These are phyloP conservation scores for Drosophila ustulata DNA, from an alignment of 2,888 invertebrate genomes.

Conservation along the genomic window DNA sequence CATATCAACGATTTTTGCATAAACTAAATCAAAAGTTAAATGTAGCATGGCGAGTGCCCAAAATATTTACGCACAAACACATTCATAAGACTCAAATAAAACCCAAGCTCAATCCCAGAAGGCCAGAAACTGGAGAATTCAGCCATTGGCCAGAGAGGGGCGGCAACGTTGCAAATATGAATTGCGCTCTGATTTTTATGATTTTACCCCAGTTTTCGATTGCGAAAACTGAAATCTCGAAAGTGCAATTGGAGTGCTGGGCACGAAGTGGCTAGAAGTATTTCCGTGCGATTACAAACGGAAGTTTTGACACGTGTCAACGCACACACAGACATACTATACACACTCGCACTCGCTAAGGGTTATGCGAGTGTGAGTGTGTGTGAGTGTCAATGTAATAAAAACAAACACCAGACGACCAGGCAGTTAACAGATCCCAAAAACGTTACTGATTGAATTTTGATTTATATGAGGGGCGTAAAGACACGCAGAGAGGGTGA, in stretches of 20 bases:
- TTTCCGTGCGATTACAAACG: slow-evolving; percentile 80
- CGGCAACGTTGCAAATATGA: slow-evolving; percentile 35
- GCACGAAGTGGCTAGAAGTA: slow-evolving; percentile 74
- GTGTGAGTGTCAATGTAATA: slow-evolving; percentile 69
- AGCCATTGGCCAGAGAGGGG: slow-evolving; percentile 8
- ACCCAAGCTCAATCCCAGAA: background rate
- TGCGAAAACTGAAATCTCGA: slow-evolving; percentile 30
- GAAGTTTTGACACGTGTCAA: slow-evolving; percentile 84
- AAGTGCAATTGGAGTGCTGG: slow-evolving; percentile 47
- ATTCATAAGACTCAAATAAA: background rate
- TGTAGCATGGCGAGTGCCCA: slow-evolving; percentile 68
- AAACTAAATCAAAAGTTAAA: slow-evolving; percentile 80
- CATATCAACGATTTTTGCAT: slow-evolving; percentile 63
- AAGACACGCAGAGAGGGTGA: background rate
- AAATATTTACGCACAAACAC: slow-evolving; percentile 51
- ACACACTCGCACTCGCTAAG: slow-evolving; percentile 2
- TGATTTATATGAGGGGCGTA: slow-evolving; percentile 73
- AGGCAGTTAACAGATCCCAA: slow-evolving; percentile 45
- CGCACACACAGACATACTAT: slow-evolving; percentile 49
- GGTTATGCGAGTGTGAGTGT: background rate
- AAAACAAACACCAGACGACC: slow-evolving; percentile 68
- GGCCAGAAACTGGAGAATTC: slow-evolving; percentile 2
- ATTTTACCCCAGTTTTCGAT: slow-evolving; percentile 77
- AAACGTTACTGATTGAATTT: slow-evolving; percentile 79
- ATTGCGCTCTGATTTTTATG: slow-evolving; percentile 62